Evolutionary conservation across 2,113 vertebrate species (phyloP).

Genomic region (Mesembrinibis cayennensis): DNA sequence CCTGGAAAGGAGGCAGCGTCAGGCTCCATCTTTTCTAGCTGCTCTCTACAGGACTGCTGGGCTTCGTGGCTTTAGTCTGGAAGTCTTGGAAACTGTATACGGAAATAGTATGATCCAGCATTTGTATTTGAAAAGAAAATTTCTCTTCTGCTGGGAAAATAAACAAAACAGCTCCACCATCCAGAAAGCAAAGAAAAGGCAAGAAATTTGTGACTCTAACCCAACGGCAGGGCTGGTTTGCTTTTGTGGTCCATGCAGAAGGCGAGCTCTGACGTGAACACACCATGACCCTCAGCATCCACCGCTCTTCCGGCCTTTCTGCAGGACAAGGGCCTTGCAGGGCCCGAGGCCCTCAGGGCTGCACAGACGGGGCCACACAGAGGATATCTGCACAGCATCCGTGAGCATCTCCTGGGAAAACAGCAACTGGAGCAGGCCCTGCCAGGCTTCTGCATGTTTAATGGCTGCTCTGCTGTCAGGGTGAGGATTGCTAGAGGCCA

Average conservation of each 20-base stretch:
- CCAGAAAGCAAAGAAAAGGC: not conserved
- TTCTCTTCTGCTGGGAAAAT: not conserved
- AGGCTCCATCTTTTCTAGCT: not conserved
- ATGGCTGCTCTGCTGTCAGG: too few species aligned
- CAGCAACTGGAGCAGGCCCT: too few species aligned
- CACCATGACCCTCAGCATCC: too few species aligned
- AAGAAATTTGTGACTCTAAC: not conserved
- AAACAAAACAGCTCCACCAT: not conserved
- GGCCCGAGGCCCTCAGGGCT: not conserved
- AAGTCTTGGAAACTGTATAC: not conserved
- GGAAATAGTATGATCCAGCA: not conserved
- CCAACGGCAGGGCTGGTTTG: not conserved
- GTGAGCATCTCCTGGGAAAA: not conserved
- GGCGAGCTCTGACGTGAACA: too few species aligned
- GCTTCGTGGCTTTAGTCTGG: not conserved
- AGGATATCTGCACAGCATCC: not conserved
- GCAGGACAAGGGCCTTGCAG: not conserved
- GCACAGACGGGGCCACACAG: not conserved
- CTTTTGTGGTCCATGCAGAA: not conserved
- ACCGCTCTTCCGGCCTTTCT: not conserved
- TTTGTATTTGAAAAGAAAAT: not conserved
- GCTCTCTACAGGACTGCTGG: not conserved
- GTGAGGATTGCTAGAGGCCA: not conserved
- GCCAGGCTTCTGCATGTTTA: not conserved
- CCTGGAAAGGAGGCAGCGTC: not conserved